phyloP scores from a whole-genome alignment of 2,888 invertebrate species.

The Chrysolina oricalcia region DNA sequence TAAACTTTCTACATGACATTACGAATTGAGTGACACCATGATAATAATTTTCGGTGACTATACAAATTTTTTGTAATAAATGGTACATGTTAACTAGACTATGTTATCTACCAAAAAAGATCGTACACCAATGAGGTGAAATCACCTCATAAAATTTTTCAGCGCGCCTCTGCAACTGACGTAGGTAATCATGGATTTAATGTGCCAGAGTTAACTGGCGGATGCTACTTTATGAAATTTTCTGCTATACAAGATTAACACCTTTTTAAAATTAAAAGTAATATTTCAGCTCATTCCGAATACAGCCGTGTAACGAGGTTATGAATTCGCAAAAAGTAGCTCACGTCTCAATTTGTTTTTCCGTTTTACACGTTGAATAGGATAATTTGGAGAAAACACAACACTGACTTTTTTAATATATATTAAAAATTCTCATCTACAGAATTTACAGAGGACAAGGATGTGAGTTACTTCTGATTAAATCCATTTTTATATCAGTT shows the following conservation, averaged over 20 bases:
- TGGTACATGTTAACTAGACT: no score
- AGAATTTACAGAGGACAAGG: neutral
- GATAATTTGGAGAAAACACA: neutral
- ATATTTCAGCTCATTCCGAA: slow-evolving; percentile 37
- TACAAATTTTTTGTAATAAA: no score
- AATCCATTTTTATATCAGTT: neutral
- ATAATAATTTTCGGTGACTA: no score
- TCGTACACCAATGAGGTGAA: no score
- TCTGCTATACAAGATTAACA: slow-evolving; percentile 45
- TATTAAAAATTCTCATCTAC: neutral
- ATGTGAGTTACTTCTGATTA: neutral
- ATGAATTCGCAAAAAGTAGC: neutral
- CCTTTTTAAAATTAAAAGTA: slow-evolving; percentile 45
- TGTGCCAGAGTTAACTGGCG: slow-evolving; percentile 37
- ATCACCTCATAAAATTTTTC: neutral
- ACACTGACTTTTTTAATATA: neutral
- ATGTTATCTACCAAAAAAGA: no score
- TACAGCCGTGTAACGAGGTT: neutral
- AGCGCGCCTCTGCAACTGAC: neutral
- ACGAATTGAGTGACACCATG: no score
- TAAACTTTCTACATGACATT: no score
- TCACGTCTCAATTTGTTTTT: neutral
- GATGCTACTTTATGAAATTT: slow-evolving; percentile 45
- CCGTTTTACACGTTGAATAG: neutral
- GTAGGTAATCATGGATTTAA: slow-evolving; percentile 36